These are phyloP conservation scores for Sebastes nivosus DNA, from an alignment of 2,797 vertebrate genomes.

Conservation along the genomic window DNA sequence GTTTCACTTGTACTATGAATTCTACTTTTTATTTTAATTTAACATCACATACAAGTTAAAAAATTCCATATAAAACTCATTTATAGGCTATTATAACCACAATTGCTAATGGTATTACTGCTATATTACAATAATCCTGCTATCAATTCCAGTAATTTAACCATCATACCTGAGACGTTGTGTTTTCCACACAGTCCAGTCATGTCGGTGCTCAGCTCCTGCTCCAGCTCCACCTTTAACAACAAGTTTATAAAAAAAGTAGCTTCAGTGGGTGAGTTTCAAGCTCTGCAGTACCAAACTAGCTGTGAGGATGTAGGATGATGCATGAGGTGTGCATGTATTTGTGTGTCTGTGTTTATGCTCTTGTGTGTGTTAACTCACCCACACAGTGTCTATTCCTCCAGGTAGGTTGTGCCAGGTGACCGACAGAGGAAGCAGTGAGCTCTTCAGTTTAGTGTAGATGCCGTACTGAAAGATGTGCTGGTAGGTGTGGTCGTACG, in stretches of 20 bases:
- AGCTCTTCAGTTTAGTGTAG: slow-evolving; percentile 78
- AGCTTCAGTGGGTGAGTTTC: not conserved
- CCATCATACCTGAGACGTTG: slow-evolving; percentile 35
- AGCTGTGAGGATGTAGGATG: not conserved
- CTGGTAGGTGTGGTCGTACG: slow-evolving; percentile 85
- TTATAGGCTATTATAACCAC: not conserved
- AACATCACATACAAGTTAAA: too few relatives aligned
- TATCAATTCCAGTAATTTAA: not conserved
- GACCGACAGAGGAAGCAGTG: slow-evolving; percentile 79
- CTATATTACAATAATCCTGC: not conserved
- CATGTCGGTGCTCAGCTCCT: slow-evolving; percentile 58
- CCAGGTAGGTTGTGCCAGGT: slow-evolving; percentile 75
- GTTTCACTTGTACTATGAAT: too few relatives aligned
- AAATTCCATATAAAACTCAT: too few relatives aligned
- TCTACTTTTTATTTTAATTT: too few relatives aligned
- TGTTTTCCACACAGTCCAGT: slow-evolving; percentile 74
- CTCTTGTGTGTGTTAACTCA: slow-evolving; percentile 58
- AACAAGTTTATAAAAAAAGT: not conserved
- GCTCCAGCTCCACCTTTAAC: slow-evolving; percentile 76
- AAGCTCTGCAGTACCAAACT: not conserved
- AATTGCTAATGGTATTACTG: not conserved
- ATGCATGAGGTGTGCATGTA: not conserved
- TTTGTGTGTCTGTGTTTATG: not conserved
- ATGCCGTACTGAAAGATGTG: slow-evolving; percentile 83
- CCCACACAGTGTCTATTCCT: slow-evolving; percentile 77